Conservation (phyloP, 2,113 vertebrate genomes). For the Pantherophis guttatus region DNA sequence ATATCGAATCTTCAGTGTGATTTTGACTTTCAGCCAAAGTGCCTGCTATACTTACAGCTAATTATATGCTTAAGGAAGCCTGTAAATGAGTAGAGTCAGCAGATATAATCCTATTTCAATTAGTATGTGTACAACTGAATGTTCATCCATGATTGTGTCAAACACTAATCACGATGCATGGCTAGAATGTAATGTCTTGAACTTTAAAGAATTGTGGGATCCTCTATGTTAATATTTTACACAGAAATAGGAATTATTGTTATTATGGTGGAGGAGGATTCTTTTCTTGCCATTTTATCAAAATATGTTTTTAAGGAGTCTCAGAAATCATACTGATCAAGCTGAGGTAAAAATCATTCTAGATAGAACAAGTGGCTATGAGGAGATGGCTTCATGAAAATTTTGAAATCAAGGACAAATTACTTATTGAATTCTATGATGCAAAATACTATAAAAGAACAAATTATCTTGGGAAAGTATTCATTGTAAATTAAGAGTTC, state of each 20-base stretch:
- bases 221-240: neutral
- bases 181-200: neutral
- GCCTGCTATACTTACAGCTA: neutral
- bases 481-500: slow-evolving; percentile 80
- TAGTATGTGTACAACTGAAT: neutral
- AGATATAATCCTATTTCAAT: neutral
- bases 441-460: slow-evolving; percentile 79
- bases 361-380: slow-evolving; percentile 78
- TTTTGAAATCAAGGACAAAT: slow-evolving; percentile 92
- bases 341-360: slow-evolving; percentile 89
- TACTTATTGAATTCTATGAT: slow-evolving; percentile 91
- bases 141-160: neutral
- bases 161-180: neutral
- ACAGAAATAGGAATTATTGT: neutral
- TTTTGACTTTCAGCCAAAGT: neutral
- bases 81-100: neutral
- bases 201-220: neutral
- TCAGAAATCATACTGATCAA: slow-evolving; percentile 86
- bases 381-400: slow-evolving; percentile 92
- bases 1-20: too few species aligned
- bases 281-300: neutral
- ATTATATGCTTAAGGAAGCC: neutral
- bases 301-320: slow-evolving; percentile 87
- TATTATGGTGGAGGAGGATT: neutral
- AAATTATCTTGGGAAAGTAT: slow-evolving; percentile 85